These are phyloP conservation scores for Apogon hyalosoma DNA, from an alignment of 2,797 vertebrate genomes.

Conservation along the genomic window DNA sequence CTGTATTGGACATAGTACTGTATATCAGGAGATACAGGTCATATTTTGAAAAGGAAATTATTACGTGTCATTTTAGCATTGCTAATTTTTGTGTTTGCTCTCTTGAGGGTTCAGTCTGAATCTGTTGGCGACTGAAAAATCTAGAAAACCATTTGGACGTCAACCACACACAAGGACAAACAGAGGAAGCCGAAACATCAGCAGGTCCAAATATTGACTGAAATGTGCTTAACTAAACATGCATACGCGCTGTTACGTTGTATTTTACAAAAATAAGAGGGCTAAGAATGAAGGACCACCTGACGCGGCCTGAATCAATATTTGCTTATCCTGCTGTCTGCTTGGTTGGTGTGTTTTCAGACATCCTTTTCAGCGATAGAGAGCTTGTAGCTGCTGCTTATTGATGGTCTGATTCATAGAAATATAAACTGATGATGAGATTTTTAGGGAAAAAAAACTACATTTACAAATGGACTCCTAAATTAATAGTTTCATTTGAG, in stretches of 20 bases:
- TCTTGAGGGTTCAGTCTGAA: no score
- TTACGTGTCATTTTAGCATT: no score
- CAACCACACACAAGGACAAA: neutral
- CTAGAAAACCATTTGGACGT: neutral
- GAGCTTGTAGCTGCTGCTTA: constrained; percentile 27
- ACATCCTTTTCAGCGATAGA: neutral
- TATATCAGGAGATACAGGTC: no score
- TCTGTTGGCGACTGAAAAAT: neutral
- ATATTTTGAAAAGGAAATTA: no score
- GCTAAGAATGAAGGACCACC: constrained; percentile 28
- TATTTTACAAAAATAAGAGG: constrained; percentile 23
- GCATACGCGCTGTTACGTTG: neutral
- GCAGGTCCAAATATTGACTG: constrained; percentile 48
- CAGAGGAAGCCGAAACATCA: neutral
- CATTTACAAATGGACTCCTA: neutral
- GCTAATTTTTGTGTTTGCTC: no score
- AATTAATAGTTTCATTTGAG: no score
- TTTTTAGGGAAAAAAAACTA: no score
- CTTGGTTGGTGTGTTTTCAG: constrained; percentile 9
- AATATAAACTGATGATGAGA: constrained; percentile 14
- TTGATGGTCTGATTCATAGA: neutral
- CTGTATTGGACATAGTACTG: no score
- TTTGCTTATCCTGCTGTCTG: constrained; percentile 30
- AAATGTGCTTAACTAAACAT: constrained; percentile 17
- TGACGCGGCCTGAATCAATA: constrained; percentile 46